Base-by-base conservation (phyloP, 1,140 invertebrate genomes). In the Drosophila lowei region DNA sequence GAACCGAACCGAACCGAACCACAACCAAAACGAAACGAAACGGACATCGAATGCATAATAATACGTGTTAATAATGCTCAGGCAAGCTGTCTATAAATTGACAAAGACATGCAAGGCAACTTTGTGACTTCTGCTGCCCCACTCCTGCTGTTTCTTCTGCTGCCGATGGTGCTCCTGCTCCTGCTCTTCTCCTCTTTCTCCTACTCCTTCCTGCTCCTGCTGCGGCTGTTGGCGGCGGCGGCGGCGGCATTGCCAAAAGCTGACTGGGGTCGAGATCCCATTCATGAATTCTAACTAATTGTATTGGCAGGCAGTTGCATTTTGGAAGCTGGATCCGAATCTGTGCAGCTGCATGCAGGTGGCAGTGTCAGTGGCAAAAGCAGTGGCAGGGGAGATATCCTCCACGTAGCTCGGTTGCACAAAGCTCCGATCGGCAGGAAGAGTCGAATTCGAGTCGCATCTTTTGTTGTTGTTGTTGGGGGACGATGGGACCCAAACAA, bases 21-120 rank as follows among this genome's bases (percentile, higher is more conserved):
- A 57, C 60, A 21, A 65, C 57, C 34, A 5, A 38, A 38, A 38
- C 34, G 34, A 50, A 63, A 43, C 16, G 28, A 64, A 52, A 58
- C 65, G 68, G 46, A 48, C 61, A 66, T 77, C 58, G 79, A 79
- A 64, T 55, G 76, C 81, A 89, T 85, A 89, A 89, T 89, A 89
- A 89, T 90, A 89, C 76, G 86, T 89, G 85, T 89, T 89, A 89
- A 89, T 89, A 89, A 89, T 89, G 86, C 79, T 88, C 84, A 86
- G 86, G 70, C 67, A 85, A 90, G 80, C 81, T 86, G 86, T 85
- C 77, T 89, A 90, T 86, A 90, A 90, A 90, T 90, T 90, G 88
- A 88, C 88, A 90, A 90, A 90, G 88, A 90, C 88, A 90, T 90
- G 88, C 88, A 79, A 90, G 64, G 71, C 73, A 76, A 64, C 71